These are phyloP conservation scores for Alligator mississippiensis DNA, from an alignment of 2,113 vertebrate genomes.

Conservation along the genomic window DNA sequence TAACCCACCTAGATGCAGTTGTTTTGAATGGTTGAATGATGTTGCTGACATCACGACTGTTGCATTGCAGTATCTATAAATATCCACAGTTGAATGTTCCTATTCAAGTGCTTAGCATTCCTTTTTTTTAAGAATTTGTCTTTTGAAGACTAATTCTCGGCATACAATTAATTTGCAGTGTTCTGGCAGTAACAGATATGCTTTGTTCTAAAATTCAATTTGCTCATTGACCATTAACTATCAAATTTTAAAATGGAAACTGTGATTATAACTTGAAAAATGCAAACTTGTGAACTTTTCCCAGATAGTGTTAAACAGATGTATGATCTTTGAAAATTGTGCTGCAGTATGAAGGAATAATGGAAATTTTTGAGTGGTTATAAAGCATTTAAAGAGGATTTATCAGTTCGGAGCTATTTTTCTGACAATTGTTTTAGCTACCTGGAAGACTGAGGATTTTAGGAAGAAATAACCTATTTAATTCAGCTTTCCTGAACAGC, in stretches of 20 bases:
- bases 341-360: not conserved
- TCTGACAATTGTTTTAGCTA: not conserved
- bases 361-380: not conserved
- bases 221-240: not conserved
- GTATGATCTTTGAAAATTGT: not conserved
- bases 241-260: not conserved
- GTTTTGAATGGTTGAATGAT: slow-evolving; percentile 20
- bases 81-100: not conserved
- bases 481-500: not conserved
- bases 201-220: not conserved
- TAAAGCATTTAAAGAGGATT: not conserved
- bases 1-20: not conserved
- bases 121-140: not conserved
- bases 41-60: slow-evolving; percentile 56
- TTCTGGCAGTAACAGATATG: not conserved
- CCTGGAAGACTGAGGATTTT: not conserved
- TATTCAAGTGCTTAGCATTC: not conserved
- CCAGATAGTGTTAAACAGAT: fast-evolving
- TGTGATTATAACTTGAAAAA: fast-evolving
- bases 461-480: not conserved
- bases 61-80: slow-evolving; percentile 62
- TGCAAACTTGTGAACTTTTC: not conserved
- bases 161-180: not conserved
- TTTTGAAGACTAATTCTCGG: not conserved
- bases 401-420: not conserved